Evolutionary conservation across 2,888 invertebrate genomes (phyloP), one percentile per base, ranked within the genome.

Genomic region (Clunio marinus): DNA sequence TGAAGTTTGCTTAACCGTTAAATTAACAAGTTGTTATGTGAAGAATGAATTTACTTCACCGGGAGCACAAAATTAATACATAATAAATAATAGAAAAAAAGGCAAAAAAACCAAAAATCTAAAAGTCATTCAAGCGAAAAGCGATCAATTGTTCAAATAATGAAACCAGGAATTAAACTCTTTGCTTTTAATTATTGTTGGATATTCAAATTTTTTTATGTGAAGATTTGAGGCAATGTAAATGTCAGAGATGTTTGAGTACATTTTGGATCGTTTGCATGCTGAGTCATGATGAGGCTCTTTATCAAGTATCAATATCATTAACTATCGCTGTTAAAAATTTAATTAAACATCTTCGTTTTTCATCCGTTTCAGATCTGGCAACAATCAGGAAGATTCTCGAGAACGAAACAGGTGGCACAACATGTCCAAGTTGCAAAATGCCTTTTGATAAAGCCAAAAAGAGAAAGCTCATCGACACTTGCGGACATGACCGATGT

Each of bases 361-460:
- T 27, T 70, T 70, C 55, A 69, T 71, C 72, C 70, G 69, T 86
- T 87, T 10, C 84, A 91, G 91, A 91, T 82, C 82, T 91, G 77
- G 91, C 91, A 74, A 90, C 91, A 73, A 88, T 92, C 75, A 82
- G 90, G 72, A 88, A 89, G 73, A 83, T 91, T 72, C 83, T 91
- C 75, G 91, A 90, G 76, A 86, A 86, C 74, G 89, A 90, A 78
- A 84, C 86, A 69, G 86, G 85, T 69, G 84, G 84, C 71, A 83
- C 84, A 63, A 84, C 83, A 71, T 92, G 92, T 80, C 91, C 91
- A 72, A 89, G 90, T 79, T 92, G 92, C 82, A 88, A 88, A 80
- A 91, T 93, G 88, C 93, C 94, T 74, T 96, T 94, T 82, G 95
- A 96, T 81, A 93, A 94, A 81, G 95, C 95, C 80, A 96, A 95